Percentiles rank a stretch among this genome's conserved stretches.
Conservation (phyloP, 2,888 invertebrate genomes). For the Epinotia demarniana region DNA sequence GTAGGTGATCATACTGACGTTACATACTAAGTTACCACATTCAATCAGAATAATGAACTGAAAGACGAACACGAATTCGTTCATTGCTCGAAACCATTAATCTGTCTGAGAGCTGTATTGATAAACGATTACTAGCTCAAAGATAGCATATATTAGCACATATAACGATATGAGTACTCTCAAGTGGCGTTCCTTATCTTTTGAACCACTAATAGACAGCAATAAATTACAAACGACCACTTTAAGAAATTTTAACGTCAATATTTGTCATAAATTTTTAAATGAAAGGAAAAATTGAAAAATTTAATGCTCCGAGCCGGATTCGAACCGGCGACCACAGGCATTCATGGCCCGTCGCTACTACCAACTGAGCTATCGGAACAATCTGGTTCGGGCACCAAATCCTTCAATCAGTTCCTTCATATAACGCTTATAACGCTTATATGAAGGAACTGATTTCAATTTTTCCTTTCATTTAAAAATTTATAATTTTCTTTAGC, state of each 20-base stretch:
- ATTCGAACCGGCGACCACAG: too few relatives aligned
- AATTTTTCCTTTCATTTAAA: too few relatives aligned
- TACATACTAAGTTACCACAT: neutral
- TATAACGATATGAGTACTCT: constrained; percentile 9
- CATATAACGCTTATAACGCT: too few relatives aligned
- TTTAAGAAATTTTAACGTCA: constrained; percentile 23
- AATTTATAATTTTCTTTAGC: too few relatives aligned
- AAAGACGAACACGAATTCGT: neutral
- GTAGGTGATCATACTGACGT: neutral
- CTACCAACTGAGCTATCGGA: too few relatives aligned
- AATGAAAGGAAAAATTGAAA: too few relatives aligned
- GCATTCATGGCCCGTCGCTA: too few relatives aligned
- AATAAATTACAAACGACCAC: constrained; percentile 22
- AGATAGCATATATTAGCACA: constrained; percentile 27
- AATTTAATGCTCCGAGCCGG: too few relatives aligned
- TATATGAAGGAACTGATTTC: too few relatives aligned
- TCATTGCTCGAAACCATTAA: constrained; percentile 4
- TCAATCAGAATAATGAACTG: neutral
- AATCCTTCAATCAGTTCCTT: too few relatives aligned
- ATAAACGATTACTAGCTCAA: constrained; percentile 22
- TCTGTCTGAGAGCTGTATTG: constrained; percentile 8
- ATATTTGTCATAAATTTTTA: too few relatives aligned
- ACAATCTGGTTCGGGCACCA: too few relatives aligned
- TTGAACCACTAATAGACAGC: constrained; percentile 17
- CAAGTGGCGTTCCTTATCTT: constrained; percentile 28